These are phyloP conservation scores for Pelvicachromis taeniatus DNA, from an alignment of 2,113 vertebrate species.

Conservation along the genomic window DNA sequence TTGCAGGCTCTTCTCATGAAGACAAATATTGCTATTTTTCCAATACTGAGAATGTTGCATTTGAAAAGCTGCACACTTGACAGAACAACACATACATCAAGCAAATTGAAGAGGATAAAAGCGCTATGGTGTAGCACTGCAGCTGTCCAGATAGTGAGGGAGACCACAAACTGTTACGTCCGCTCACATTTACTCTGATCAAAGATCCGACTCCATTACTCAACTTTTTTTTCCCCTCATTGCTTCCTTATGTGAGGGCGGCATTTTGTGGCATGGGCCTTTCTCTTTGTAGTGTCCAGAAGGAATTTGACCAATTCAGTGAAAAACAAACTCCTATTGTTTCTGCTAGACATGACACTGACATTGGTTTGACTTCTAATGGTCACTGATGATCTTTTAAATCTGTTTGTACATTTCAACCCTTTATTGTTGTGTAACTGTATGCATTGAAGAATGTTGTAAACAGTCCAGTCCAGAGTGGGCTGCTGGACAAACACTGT, in stretches of 20 bases:
- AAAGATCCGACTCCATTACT: slow-evolving; percentile 55
- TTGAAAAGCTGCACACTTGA: slow-evolving; percentile 22
- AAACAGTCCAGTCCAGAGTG: not conserved
- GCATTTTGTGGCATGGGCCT: slow-evolving; percentile 38
- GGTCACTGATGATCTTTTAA: slow-evolving; percentile 1
- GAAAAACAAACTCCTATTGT: slow-evolving; percentile 48
- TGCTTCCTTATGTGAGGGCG: slow-evolving; percentile 57
- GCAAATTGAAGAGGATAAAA: slow-evolving; percentile 45
- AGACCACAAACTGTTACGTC: slow-evolving; percentile 61
- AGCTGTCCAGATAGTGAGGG: slow-evolving; percentile 52
- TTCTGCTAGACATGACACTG: slow-evolving; percentile 17
- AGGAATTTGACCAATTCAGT: slow-evolving; percentile 35
- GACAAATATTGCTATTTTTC: not conserved
- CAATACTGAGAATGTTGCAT: not conserved
- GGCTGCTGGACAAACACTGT: not conserved
- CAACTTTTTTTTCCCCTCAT: slow-evolving; percentile 40
- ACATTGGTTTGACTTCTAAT: slow-evolving; percentile 17
- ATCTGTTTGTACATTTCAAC: not conserved
- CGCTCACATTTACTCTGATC: slow-evolving; percentile 61
- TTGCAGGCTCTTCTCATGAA: not conserved
- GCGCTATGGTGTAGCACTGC: slow-evolving; percentile 5
- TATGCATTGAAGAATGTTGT: not conserved
- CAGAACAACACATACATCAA: slow-evolving; percentile 41
- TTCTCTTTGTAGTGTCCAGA: slow-evolving; percentile 47
- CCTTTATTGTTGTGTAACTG: not conserved